Conservation (phyloP, 1,140 invertebrate genomes). For the Lepidostoma basale region DNA sequence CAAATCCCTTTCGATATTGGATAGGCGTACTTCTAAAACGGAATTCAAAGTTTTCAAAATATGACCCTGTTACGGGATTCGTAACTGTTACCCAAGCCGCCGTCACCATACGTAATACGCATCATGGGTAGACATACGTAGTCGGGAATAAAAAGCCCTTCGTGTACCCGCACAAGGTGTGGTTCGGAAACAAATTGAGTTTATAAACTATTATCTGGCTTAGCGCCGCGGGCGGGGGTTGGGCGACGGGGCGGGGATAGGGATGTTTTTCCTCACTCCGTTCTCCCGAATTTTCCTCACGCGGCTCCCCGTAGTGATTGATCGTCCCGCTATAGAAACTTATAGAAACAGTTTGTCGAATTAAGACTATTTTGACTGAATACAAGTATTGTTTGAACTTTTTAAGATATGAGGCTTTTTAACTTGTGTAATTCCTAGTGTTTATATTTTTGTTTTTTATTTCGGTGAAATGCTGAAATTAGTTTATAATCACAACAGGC, state of each 20-base stretch:
- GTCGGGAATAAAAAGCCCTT: background rate
- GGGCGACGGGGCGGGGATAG: background rate
- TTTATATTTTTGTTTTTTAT: too few relatives aligned
- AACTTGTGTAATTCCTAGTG: too few relatives aligned
- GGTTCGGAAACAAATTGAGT: conserved; percentile 25
- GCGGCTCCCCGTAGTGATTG: conserved; percentile 2
- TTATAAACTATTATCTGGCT: conserved; percentile 20
- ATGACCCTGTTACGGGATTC: too few relatives aligned
- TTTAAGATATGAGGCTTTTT: too few relatives aligned
- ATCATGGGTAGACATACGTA: background rate
- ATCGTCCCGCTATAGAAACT: background rate
- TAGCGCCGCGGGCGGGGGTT: background rate
- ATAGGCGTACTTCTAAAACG: too few relatives aligned
- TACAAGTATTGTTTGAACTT: too few relatives aligned
- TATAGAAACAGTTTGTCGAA: background rate
- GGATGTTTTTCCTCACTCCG: conserved; percentile 1
- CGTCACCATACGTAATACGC: too few relatives aligned
- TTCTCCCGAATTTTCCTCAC: conserved; percentile 1
- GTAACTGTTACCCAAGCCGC: too few relatives aligned
- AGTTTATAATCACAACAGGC: too few relatives aligned
- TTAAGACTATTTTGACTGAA: background rate
- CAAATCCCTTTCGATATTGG: too few relatives aligned
- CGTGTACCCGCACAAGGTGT: background rate
- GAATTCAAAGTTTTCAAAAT: too few relatives aligned
- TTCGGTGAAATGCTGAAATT: too few relatives aligned